phyloP scores from a whole-genome alignment of 2,113 vertebrate genomes.

The Philantomba maxwellii region DNA sequence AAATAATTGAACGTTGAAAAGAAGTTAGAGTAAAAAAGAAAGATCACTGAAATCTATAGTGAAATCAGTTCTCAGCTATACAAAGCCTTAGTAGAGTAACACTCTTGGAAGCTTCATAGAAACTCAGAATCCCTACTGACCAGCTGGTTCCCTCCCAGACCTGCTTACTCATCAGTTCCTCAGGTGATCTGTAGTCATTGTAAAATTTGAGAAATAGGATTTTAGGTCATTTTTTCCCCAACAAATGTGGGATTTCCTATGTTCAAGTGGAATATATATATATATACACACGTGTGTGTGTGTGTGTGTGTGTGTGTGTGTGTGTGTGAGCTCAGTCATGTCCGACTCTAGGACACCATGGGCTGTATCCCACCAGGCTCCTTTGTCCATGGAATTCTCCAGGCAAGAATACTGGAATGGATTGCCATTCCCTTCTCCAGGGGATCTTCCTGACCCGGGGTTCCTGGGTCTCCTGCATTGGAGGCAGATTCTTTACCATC shows the following conservation, averaged over 20 bases:
- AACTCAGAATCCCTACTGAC: neutral
- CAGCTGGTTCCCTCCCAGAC: neutral
- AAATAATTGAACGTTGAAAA: neutral
- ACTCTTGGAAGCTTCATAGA: neutral
- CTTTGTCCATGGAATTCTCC: neutral
- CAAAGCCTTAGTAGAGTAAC: neutral
- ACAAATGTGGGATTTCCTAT: neutral
- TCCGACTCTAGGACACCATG: accelerated
- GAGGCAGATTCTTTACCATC: neutral
- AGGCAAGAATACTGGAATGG: neutral
- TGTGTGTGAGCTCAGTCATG: neutral
- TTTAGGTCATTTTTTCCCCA: neutral
- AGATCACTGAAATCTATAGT: neutral
- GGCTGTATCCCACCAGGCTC: neutral
- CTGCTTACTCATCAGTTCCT: neutral
- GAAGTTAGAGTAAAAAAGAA: neutral
- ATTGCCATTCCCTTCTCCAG: neutral
- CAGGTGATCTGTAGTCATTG: neutral
- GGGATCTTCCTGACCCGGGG: neutral
- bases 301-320: too few relatives aligned
- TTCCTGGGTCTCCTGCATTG: neutral
- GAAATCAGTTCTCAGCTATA: neutral
- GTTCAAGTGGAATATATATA: neutral
- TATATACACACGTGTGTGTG: too few relatives aligned
- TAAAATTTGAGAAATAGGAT: neutral